Evolutionary conservation across 1,140 invertebrate genomes (phyloP).

Genomic region (Psix sp.): DNA sequence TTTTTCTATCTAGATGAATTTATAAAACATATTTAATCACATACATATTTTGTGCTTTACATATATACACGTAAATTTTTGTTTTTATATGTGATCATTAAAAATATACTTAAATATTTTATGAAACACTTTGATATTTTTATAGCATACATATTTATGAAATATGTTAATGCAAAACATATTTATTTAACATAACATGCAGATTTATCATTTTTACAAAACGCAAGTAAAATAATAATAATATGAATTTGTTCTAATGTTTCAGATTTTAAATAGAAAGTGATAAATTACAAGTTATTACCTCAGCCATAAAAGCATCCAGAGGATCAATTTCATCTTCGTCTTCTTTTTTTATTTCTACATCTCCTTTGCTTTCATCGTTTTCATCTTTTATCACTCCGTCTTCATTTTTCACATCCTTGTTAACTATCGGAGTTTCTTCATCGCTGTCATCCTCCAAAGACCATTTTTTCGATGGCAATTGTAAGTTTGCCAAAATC

Average conservation of each 20-base stretch:
- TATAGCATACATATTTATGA: too few species aligned
- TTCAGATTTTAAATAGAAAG: too few species aligned
- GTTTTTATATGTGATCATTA: too few species aligned
- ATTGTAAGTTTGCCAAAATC: slow-evolving; percentile 79
- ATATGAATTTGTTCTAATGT: too few species aligned
- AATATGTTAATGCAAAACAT: too few species aligned
- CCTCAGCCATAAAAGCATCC: slow-evolving; percentile 96
- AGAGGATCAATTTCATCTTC: slow-evolving; percentile 94
- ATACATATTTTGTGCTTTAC: too few species aligned
- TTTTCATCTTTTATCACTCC: slow-evolving; percentile 76
- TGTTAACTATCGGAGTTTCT: slow-evolving; percentile 74
- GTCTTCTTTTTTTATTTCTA: slow-evolving; percentile 74
- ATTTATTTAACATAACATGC: too few species aligned
- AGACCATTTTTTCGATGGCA: slow-evolving; percentile 91
- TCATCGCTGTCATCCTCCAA: slow-evolving; percentile 93
- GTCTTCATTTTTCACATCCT: slow-evolving; percentile 78
- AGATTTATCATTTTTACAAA: too few species aligned
- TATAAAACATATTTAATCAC: not conserved
- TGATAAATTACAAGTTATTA: slow-evolving; percentile 63
- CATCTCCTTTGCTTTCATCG: slow-evolving; percentile 77
- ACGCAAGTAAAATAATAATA: too few species aligned
- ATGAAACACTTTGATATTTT: too few species aligned
- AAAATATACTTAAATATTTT: too few species aligned
- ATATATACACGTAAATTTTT: too few species aligned
- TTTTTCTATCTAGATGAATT: not conserved